Evolutionary conservation across 2,888 invertebrate species (phyloP).

Genomic region (Laothoe populi): DNA sequence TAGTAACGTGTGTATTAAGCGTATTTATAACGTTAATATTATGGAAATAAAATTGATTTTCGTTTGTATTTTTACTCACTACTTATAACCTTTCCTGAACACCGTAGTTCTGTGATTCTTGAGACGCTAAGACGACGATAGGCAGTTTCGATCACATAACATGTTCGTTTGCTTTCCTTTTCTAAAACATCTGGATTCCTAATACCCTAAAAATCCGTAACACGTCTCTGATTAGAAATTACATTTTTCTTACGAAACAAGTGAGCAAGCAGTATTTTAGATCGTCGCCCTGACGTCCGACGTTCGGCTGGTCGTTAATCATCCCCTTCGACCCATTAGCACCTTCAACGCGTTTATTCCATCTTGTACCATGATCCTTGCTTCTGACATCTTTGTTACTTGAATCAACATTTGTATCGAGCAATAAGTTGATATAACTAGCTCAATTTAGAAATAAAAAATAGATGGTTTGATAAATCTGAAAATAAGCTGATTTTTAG

Average conservation of each 20-base stretch:
- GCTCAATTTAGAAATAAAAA: background rate
- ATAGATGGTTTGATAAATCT: too few relatives aligned
- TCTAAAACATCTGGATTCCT: background rate
- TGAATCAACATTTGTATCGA: background rate
- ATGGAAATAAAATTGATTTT: too few relatives aligned
- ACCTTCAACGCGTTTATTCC: background rate
- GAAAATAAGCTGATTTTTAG: too few relatives aligned
- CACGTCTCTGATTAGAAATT: background rate
- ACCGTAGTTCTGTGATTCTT: too few relatives aligned
- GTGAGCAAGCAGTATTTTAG: slow-evolving; percentile 5
- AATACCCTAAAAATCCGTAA: background rate
- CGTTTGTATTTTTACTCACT: too few relatives aligned
- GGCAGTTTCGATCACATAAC: too few relatives aligned
- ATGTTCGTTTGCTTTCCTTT: background rate
- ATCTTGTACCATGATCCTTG: background rate
- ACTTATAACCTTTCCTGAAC: too few relatives aligned
- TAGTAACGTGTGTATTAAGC: too few relatives aligned
- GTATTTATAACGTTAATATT: too few relatives aligned
- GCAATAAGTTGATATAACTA: too few relatives aligned
- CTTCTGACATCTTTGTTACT: background rate
- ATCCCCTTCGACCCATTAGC: slow-evolving; percentile 4
- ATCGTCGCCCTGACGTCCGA: background rate
- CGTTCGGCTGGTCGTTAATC: slow-evolving; percentile 11
- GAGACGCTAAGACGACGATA: too few relatives aligned
- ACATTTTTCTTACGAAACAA: background rate